Evolutionary conservation across 2,113 vertebrate species (phyloP), one percentile per base, ranked within the genome.

Genomic region (Tauraco erythrolophus): DNA sequence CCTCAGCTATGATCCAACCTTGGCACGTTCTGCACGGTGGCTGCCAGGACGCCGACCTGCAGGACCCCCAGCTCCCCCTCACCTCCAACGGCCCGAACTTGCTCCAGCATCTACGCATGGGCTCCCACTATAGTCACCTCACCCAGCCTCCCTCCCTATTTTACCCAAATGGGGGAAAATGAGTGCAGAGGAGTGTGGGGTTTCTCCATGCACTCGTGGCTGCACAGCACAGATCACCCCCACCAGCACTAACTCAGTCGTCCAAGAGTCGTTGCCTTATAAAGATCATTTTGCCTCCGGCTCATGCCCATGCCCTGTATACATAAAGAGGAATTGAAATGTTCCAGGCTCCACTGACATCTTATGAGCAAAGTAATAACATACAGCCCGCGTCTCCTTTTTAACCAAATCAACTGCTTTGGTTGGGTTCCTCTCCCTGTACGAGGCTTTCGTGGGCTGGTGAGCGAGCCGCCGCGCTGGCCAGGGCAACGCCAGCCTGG

Each of bases 211-310:
- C 0, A 0, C 31, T 27, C 0, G 0, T 0, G 0, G 30, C 76
- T 37, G 65, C 0, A 0, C 43, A 6, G 37, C 76, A 54, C 0
- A 0, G 84, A 57, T 46, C 48, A 11, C 19, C n/a, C 22, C 28
- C 0, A 0, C 12, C 1, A 21, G 64, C 3, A 0, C 48, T 77
- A 75, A 70, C 22, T 14, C 0, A 0, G 50, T 22, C 0, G 0
- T 57, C 28, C 7, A 2, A 33, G n/a, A 25, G n/a, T 30, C 0
- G 1, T 71, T 92, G 80, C 95, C 94, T 95, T 95, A 89, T 94
- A 96, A 95, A 96, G 95, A 24, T 10, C 60, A 70, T 60, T 80
- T 68, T 80, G 66, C 11, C 79, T 58, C 33, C 11, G 14, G 35
- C 56, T 93, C 64, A 35, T 2, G 3, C 68, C 87, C 33, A 3